Conservation (phyloP, 2,888 invertebrate genomes). For the Eristalis arbustorum region DNA sequence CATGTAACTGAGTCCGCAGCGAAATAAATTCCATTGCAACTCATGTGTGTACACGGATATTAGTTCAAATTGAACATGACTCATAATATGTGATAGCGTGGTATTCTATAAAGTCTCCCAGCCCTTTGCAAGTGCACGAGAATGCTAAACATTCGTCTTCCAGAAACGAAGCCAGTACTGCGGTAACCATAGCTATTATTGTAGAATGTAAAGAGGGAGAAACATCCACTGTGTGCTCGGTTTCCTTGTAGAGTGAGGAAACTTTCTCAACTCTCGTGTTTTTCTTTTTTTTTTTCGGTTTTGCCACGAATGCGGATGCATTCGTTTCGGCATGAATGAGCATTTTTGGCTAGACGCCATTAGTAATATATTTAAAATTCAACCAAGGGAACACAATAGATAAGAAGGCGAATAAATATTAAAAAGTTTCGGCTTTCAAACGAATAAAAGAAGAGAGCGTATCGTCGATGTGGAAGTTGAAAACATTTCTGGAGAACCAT, state of each 20-base stretch:
- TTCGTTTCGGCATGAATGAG: constrained; percentile 54
- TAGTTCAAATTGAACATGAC: constrained; percentile 67
- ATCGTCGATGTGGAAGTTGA: constrained; percentile 23
- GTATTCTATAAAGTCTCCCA: constrained; percentile 27
- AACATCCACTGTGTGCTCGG: constrained; percentile 2
- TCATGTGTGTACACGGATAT: constrained; percentile 69
- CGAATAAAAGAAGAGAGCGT: constrained; percentile 26
- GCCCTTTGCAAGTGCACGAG: constrained; percentile 19
- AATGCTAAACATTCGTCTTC: constrained; percentile 49
- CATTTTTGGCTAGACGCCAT: constrained; percentile 73
- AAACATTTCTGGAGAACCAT: not conserved
- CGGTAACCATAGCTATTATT: not conserved
- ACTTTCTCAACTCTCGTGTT: constrained; percentile 48
- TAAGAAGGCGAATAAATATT: constrained; percentile 71
- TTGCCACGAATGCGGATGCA: constrained; percentile 49
- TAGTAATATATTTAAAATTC: constrained; percentile 73
- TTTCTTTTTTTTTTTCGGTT: constrained; percentile 26
- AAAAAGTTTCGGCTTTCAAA: constrained; percentile 66
- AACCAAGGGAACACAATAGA: constrained; percentile 73
- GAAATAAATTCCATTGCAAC: constrained; percentile 67
- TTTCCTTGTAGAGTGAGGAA: constrained; percentile 50
- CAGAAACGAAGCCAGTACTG: not conserved
- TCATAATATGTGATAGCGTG: constrained; percentile 53
- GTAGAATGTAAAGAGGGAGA: not conserved
- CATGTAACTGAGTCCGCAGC: constrained; percentile 55